These are phyloP conservation scores for Synanthedon vespiformis DNA, from an alignment of 2,888 invertebrate genomes.

Conservation along the genomic window DNA sequence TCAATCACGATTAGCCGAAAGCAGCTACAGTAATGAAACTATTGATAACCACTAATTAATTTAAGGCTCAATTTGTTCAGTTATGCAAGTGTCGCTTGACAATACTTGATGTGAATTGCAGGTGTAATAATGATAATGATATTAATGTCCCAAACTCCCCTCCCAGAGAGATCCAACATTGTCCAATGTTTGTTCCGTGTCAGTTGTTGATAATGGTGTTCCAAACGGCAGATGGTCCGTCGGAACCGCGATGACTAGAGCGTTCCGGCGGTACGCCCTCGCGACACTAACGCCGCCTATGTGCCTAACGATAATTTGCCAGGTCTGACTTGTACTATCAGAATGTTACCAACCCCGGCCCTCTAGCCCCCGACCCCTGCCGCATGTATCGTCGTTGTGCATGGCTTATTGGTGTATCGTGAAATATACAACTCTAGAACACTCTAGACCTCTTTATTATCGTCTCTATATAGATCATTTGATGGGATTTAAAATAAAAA, in stretches of 20 bases:
- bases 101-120: constrained; percentile 1
- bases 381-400: constrained; percentile 35
- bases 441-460: too few relatives aligned
- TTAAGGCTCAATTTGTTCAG: too few relatives aligned
- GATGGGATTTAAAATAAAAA: too few relatives aligned
- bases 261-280: constrained; percentile 55
- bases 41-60: too few relatives aligned
- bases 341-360: constrained; percentile 26
- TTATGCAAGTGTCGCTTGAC: background rate
- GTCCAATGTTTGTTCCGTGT: background rate
- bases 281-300: constrained; percentile 48
- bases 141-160: constrained; percentile 11
- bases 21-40: too few relatives aligned
- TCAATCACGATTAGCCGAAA: too few relatives aligned
- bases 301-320: constrained; percentile 41
- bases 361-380: constrained; percentile 1
- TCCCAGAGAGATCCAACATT: constrained; percentile 17
- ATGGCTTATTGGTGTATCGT: constrained; percentile 21
- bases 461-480: too few relatives aligned
- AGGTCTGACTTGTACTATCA: constrained; percentile 49
- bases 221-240: constrained; percentile 43
- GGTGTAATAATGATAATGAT: constrained; percentile 9
- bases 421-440: constrained; percentile 10
- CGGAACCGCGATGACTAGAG: constrained; percentile 70
- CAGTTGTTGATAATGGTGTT: constrained; percentile 11